Percentiles rank a stretch among this genome's conserved stretches.
Evolutionary conservation across 2,113 vertebrate genomes (phyloP).

Genomic region (Cygnus buccinator): DNA sequence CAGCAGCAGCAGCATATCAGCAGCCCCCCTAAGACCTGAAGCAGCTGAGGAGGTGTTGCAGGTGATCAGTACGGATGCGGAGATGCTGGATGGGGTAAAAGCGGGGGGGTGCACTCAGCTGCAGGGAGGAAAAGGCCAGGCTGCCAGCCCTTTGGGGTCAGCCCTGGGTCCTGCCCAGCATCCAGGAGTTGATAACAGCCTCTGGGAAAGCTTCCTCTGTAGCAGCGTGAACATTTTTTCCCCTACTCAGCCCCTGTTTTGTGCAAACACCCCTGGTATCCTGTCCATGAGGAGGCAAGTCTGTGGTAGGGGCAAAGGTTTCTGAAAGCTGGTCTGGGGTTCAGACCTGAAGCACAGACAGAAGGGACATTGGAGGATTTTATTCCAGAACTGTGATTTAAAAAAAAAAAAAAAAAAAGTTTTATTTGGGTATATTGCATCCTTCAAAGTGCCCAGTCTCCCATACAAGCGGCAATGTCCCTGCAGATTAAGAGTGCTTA

Average conservation of each 20-base stretch:
- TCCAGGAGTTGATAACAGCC: background rate
- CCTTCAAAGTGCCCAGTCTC: background rate
- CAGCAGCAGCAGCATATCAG: fast-evolving
- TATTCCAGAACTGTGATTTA: background rate
- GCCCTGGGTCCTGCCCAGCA: background rate
- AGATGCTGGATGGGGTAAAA: background rate
- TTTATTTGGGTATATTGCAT: background rate
- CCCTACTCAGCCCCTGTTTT: background rate
- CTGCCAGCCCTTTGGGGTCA: background rate
- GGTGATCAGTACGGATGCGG: background rate
- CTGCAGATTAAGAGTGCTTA: background rate
- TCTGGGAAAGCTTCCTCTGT: background rate
- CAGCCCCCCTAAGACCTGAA: background rate
- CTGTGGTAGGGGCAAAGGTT: background rate
- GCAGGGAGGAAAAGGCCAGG: background rate
- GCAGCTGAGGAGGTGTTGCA: background rate
- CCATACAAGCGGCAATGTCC: background rate
- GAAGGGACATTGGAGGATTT: background rate
- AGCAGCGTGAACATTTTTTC: too few relatives aligned
- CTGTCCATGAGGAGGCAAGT: background rate
- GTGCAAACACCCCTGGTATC: fast-evolving
- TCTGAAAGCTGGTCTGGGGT: background rate
- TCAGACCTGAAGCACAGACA: background rate
- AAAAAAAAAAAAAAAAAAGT: background rate
- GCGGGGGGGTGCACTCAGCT: background rate